These are phyloP conservation scores for Drosophila sp. DNA, from an alignment of 1,140 invertebrate species.

Conservation along the genomic window DNA sequence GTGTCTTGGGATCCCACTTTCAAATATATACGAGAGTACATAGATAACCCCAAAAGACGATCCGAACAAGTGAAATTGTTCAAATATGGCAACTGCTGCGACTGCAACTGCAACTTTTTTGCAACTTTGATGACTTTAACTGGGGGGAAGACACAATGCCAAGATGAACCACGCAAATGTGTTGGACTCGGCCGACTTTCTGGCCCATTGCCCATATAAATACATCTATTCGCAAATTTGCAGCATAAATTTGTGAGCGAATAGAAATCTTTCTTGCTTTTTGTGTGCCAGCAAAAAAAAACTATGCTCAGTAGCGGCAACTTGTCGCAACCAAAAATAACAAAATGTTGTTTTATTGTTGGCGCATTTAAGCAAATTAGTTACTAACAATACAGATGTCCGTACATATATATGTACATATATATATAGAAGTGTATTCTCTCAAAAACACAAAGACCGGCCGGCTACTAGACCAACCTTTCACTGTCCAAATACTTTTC, in stretches of 20 bases:
- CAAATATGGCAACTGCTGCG: conserved; percentile 68
- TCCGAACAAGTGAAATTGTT: conserved; percentile 72
- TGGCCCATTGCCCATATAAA: conserved; percentile 77
- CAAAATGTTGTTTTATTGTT: conserved; percentile 37
- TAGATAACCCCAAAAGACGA: conserved; percentile 38
- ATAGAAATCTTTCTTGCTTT: conserved; percentile 54
- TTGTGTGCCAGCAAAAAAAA: conserved; percentile 12
- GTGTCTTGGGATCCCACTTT: conserved; percentile 5
- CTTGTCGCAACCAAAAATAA: conserved; percentile 45
- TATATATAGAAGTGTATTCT: conserved; percentile 11
- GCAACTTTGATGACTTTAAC: conserved; percentile 66
- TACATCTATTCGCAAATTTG: conserved; percentile 44
- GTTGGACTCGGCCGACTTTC: conserved; percentile 64
- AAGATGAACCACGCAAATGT: conserved; percentile 71
- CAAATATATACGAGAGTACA: conserved; percentile 1
- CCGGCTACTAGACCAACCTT: conserved; percentile 39
- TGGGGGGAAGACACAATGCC: conserved; percentile 26
- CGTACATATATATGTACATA: conserved; percentile 28
- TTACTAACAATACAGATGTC: conserved; percentile 32
- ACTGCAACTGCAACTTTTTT: conserved; percentile 51
- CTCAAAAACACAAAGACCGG: conserved; percentile 11
- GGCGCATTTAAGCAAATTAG: conserved; percentile 67
- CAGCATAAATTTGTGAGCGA: conserved; percentile 61
- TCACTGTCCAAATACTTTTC: conserved; percentile 50
- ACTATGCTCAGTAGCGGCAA: conserved; percentile 55